phyloP scores from a whole-genome alignment of 1,140 invertebrate species.

The Venustaconcha ellipsiformis region DNA sequence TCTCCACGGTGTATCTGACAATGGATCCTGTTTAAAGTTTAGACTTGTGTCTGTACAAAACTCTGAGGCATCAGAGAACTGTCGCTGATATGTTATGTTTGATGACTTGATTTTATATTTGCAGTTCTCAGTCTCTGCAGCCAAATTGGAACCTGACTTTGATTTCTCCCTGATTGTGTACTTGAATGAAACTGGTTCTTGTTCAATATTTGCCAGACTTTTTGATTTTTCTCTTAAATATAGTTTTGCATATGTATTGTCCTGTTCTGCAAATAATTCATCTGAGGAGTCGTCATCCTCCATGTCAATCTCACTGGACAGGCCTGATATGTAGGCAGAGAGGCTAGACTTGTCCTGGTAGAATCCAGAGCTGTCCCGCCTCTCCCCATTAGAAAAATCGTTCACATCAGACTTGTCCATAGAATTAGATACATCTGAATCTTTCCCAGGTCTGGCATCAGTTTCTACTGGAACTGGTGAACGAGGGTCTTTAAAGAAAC shows the following conservation, averaged over 20 bases:
- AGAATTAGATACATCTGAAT: no score
- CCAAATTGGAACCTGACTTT: not conserved
- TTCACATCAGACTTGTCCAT: no score
- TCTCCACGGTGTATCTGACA: not conserved
- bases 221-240: not conserved
- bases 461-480: no score
- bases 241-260: constrained; percentile 6
- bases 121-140: not conserved
- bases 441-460: no score
- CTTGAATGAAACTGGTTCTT: constrained; percentile 16
- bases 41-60: not conserved
- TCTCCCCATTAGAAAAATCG: not conserved
- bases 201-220: not conserved
- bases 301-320: constrained; percentile 16
- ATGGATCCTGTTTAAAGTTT: not conserved
- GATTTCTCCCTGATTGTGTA: not conserved
- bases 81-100: not conserved
- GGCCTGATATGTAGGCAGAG: constrained; percentile 19
- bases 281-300: not conserved
- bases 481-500: no score
- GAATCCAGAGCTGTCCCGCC: not conserved
- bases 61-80: not conserved
- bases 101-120: not conserved
- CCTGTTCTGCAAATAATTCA: constrained; percentile 4
- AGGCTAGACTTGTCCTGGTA: constrained; percentile 31